Evolutionary conservation across 2,797 vertebrate species (phyloP).

Genomic region (Channallabes apus): DNA sequence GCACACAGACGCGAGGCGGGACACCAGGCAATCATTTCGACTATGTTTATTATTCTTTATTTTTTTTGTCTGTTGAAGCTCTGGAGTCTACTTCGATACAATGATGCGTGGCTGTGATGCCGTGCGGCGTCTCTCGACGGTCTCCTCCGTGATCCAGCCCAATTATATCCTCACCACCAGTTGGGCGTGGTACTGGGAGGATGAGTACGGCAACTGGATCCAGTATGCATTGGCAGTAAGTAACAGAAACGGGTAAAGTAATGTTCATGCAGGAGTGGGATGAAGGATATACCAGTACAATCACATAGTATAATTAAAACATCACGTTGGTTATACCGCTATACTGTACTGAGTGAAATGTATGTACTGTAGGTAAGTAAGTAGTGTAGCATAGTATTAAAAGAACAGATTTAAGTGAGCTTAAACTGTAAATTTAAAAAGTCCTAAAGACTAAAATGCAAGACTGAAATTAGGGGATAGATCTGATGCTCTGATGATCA

Average conservation of each 20-base stretch:
- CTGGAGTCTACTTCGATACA: conserved; percentile 66
- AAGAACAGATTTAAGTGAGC: not conserved
- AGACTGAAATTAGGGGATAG: no score
- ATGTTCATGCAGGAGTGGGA: not conserved
- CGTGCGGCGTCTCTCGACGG: conserved; percentile 69
- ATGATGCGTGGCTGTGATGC: conserved; percentile 60
- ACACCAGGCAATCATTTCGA: not conserved
- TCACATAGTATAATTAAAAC: not conserved
- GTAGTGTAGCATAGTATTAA: not conserved
- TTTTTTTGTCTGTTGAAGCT: conserved; percentile 47
- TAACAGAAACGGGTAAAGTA: conserved; percentile 11
- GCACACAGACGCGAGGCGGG: no score
- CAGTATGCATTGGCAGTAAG: conserved; percentile 67
- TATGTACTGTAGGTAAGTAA: not conserved
- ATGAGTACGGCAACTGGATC: conserved; percentile 68
- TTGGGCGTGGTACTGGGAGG: conserved; percentile 79
- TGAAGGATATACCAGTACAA: not conserved
- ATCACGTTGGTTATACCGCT: not conserved
- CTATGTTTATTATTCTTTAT: not conserved
- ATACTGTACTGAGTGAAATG: not conserved
- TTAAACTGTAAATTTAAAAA: not conserved
- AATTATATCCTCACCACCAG: conserved; percentile 69
- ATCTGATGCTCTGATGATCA: no score
- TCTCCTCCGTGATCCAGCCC: conserved; percentile 63
- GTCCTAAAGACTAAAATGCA: no score